Conservation (phyloP, 1,140 invertebrate species). For the Heliconius hermathena region DNA sequence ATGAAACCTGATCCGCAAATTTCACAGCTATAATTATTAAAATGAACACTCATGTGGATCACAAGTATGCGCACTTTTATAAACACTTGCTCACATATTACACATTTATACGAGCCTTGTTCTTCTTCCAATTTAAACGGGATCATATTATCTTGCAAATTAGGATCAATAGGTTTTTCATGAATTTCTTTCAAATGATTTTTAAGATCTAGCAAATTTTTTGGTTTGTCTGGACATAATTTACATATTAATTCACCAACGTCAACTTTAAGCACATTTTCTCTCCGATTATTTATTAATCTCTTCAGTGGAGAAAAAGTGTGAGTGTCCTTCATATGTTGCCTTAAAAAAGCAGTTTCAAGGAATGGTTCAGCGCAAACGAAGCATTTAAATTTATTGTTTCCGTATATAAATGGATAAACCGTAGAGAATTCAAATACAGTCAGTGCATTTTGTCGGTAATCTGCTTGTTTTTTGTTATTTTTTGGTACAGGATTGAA, state of each 20-base stretch:
- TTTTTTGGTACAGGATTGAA: constrained; percentile 33
- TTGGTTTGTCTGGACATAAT: constrained; percentile 53
- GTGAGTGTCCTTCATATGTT: constrained; percentile 64
- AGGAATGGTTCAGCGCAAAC: constrained; percentile 67
- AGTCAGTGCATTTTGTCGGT: constrained; percentile 64
- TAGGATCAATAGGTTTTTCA: constrained; percentile 61
- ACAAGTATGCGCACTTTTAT: constrained; percentile 74
- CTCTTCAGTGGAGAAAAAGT: constrained; percentile 62
- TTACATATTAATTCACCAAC: constrained; percentile 63
- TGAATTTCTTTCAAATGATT: constrained; percentile 64
- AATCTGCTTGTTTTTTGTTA: constrained; percentile 51
- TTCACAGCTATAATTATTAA: constrained; percentile 77
- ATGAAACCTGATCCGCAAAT: constrained; percentile 81
- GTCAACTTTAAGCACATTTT: constrained; percentile 71
- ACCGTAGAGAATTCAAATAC: constrained; percentile 70
- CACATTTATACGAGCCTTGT: constrained; percentile 71
- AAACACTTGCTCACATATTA: constrained; percentile 83
- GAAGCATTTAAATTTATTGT: constrained; percentile 76
- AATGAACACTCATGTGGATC: constrained; percentile 76
- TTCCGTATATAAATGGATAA: constrained; percentile 70
- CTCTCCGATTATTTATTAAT: constrained; percentile 65
- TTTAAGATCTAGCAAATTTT: constrained; percentile 57
- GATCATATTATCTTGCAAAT: constrained; percentile 70
- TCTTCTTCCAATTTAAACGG: constrained; percentile 65
- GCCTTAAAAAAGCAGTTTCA: constrained; percentile 54